Conservation (phyloP, 1,140 invertebrate species). For the Hermetia illucens region DNA sequence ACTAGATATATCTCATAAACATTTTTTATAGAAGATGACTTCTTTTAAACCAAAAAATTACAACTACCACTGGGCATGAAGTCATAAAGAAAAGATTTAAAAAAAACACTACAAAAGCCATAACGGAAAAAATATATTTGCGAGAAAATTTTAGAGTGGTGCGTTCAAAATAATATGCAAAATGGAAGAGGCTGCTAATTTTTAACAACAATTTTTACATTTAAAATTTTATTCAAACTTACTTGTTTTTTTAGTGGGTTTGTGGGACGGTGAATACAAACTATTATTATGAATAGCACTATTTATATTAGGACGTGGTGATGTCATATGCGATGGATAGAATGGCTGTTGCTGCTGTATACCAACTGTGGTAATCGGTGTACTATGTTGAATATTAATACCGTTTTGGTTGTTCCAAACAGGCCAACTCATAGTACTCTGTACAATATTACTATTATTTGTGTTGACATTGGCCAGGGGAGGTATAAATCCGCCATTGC, state of each 20-base stretch:
- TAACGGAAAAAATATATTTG: too few species aligned
- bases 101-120: too few species aligned
- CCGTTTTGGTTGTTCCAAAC: not conserved
- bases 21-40: too few species aligned
- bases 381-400: conserved; percentile 13
- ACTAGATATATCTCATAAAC: too few species aligned
- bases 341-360: conserved; percentile 7
- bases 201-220: too few species aligned
- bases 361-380: conserved; percentile 16
- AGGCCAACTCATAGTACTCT: conserved; percentile 18
- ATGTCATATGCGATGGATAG: conserved; percentile 8
- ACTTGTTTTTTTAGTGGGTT: conserved; percentile 42
- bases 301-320: conserved; percentile 17
- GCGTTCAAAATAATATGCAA: too few species aligned
- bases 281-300: conserved; percentile 14
- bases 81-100: too few species aligned
- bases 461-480: conserved; percentile 12
- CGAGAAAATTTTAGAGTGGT: too few species aligned
- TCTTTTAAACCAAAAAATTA: too few species aligned
- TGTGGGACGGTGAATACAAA: conserved; percentile 22
- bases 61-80: too few species aligned
- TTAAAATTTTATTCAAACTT: conserved; percentile 15
- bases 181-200: too few species aligned
- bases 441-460: conserved; percentile 18
- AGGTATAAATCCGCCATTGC: conserved; percentile 8